These are phyloP conservation scores for Fabriciana adippe DNA, from an alignment of 2,888 invertebrate species.

Conservation along the genomic window DNA sequence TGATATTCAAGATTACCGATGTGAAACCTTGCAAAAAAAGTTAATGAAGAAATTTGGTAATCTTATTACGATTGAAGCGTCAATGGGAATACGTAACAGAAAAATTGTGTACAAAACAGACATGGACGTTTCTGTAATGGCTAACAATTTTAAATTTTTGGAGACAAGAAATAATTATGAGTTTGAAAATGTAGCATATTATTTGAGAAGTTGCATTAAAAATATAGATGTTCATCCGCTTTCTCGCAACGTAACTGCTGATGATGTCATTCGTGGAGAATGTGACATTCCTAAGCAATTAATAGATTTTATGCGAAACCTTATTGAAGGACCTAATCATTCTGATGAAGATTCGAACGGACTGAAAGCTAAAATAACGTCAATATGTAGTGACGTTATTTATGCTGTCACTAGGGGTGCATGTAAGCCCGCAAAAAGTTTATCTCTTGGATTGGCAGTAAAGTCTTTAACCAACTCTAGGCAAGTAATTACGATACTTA, in stretches of 20 bases:
- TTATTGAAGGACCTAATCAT: constrained; percentile 40
- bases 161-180: constrained; percentile 35
- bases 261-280: constrained; percentile 40
- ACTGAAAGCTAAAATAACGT: constrained; percentile 34
- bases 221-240: constrained; percentile 39
- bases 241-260: constrained; percentile 38
- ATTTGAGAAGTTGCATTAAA: constrained; percentile 47
- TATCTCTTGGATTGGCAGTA: constrained; percentile 43
- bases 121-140: constrained; percentile 44
- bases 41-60: constrained; percentile 29
- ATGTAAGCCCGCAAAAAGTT: constrained; percentile 45
- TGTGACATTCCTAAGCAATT: constrained; percentile 42
- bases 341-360: constrained; percentile 35
- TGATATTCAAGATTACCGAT: constrained; percentile 43
- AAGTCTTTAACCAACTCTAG: constrained; percentile 47
- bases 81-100: constrained; percentile 28
- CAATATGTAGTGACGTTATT: constrained; percentile 26
- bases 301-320: constrained; percentile 33
- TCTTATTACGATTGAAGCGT: constrained; percentile 27
- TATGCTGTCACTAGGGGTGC: constrained; percentile 42
- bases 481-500: constrained; percentile 45
- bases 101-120: constrained; percentile 46
- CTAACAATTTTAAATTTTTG: constrained; percentile 40
- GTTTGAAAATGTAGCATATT: constrained; percentile 44
- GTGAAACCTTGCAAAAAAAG: constrained; percentile 39